These are phyloP conservation scores for Takifugu flavidus DNA, from an alignment of 2,113 vertebrate genomes.

Conservation along the genomic window DNA sequence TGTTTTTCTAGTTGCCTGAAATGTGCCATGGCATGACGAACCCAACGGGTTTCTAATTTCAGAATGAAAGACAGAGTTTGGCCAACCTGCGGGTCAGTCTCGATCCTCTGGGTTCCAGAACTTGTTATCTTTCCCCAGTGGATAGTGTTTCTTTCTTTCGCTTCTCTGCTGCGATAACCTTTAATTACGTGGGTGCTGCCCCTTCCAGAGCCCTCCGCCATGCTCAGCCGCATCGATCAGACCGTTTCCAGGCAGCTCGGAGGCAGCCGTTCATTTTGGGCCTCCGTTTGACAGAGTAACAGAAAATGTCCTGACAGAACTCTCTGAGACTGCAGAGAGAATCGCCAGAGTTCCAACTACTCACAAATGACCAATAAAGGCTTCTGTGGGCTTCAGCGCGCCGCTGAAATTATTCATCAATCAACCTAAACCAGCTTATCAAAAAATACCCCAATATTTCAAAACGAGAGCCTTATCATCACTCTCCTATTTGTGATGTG, in stretches of 20 bases:
- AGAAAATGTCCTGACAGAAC: slow-evolving; percentile 2
- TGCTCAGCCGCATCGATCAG: slow-evolving; percentile 32
- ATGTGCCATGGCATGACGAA: no score
- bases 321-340: slow-evolving; percentile 4
- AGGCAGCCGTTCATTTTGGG: slow-evolving; percentile 28
- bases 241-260: slow-evolving; percentile 29
- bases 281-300: slow-evolving; percentile 37
- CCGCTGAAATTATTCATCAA: slow-evolving; percentile 2
- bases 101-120: no score
- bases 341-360: not conserved
- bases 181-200: no score
- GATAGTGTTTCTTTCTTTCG: no score
- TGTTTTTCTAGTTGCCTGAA: no score
- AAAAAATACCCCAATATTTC: not conserved
- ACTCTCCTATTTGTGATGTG: not conserved
- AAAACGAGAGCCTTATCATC: no score
- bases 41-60: no score
- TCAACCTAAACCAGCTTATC: not conserved
- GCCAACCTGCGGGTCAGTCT: no score
- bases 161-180: no score
- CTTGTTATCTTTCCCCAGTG: no score
- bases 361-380: slow-evolving; percentile 22
- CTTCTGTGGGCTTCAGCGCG: slow-evolving; percentile 8
- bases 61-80: no score
- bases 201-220: slow-evolving; percentile 17